Evolutionary conservation across 2,888 invertebrate species (phyloP).

Genomic region (Philaethria dido): DNA sequence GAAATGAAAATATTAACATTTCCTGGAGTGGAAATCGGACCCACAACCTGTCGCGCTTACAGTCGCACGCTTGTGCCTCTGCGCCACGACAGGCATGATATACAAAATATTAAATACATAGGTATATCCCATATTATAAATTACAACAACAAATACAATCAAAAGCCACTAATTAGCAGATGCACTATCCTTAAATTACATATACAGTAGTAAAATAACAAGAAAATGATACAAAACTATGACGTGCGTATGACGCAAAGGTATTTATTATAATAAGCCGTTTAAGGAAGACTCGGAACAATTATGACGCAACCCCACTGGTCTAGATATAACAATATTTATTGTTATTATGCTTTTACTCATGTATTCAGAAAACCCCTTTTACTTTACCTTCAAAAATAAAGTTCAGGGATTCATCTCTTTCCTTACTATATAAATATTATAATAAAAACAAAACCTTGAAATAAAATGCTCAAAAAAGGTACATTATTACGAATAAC

Average conservation of each 20-base stretch:
- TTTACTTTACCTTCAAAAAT: constrained; percentile 6
- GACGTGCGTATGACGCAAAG: not conserved
- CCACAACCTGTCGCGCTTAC: too few relatives aligned
- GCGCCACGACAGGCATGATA: too few relatives aligned
- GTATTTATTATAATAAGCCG: not conserved
- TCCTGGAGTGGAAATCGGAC: too few relatives aligned
- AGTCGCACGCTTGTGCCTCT: too few relatives aligned
- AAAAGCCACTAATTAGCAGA: not conserved
- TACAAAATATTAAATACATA: too few relatives aligned
- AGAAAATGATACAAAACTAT: constrained; percentile 17
- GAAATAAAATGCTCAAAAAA: too few relatives aligned
- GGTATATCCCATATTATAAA: too few relatives aligned
- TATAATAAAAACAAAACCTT: too few relatives aligned
- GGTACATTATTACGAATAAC: too few relatives aligned
- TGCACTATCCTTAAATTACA: not conserved
- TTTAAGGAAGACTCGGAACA: constrained; percentile 8
- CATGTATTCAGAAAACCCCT: not conserved
- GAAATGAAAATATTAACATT: too few relatives aligned
- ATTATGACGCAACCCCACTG: constrained; percentile 4
- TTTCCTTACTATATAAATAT: not conserved
- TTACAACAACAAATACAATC: too few relatives aligned
- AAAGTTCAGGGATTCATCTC: not conserved
- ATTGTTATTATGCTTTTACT: constrained; percentile 4
- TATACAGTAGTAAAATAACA: not conserved
- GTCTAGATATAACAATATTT: constrained; percentile 4